Base-by-base conservation (phyloP, 1,140 invertebrate species). In the Pachypeltis micranthus region DNA sequence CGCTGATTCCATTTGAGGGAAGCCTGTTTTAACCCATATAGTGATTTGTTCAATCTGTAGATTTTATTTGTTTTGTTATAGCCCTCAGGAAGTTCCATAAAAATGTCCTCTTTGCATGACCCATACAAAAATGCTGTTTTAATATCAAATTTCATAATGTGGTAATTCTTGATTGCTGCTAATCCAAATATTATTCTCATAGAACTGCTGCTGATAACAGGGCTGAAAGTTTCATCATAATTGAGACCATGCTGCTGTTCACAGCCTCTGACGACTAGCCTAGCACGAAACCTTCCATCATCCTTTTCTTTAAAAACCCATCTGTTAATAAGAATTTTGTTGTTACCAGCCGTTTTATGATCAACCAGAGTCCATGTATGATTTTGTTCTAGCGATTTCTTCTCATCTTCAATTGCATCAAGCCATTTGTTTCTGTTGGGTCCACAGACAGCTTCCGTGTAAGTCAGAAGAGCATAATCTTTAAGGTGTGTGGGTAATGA, bases 1-100 rank as follows among this genome's bases (percentile, higher is more conserved):
- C 26, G 26, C 39, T 57, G 7, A 55, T 72, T 61, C 74, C 72
- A 76, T 39, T 58, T 58, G 56, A 70, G 59, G 1, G 68, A 69
- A 0, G 70, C 69, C 64, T 76, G 72, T 68, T 75, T 76, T 26
- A 76, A 66, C 0, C 74, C 75, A 72, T 77, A 76, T 1, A 77
- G 39, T 26, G 70, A 70, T 67, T 73, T 76, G 4, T 73, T 71
- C 44, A 77, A 63, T 47, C 58, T 57, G 65, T 70, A 75, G 24
- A 77, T 71, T 65, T 72, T 63, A 10, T 34, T 70, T 67, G 61
- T 68, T 65, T 26, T 69, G 24, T 54, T 44, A 63, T 16, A 68
- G 39, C 63, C 68, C 66, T 25, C 63, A 65, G n/a, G 74, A 10
- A 61, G 21, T 23, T 47, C 2, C 27, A 62, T 59, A 19, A 23